Conservation (phyloP, 30 jellyfish, hydroid and myxozoan species). For the Rhopilema esculentum region DNA sequence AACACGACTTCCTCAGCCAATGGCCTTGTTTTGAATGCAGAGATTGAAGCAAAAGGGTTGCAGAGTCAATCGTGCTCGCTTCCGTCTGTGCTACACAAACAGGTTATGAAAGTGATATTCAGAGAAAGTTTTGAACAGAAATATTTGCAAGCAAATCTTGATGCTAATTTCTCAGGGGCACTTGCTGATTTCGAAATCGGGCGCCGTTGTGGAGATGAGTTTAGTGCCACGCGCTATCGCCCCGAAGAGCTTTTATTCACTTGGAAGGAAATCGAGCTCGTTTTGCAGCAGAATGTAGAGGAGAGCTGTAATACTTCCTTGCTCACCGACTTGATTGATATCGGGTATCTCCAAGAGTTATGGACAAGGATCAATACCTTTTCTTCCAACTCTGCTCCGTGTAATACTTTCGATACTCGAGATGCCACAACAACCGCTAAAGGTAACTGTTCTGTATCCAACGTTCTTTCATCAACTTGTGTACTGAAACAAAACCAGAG, state of each 20-base stretch:
- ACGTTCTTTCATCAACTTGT: background rate
- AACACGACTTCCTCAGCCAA: background rate
- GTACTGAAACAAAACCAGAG: background rate
- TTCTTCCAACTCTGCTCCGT: no score
- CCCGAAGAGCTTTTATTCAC: background rate
- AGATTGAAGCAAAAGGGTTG: background rate
- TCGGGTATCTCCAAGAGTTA: background rate
- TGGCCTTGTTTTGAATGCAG: background rate
- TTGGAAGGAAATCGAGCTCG: slow-evolving; percentile 18
- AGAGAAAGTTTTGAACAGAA: slow-evolving; percentile 17
- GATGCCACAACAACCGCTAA: background rate
- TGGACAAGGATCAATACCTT: background rate
- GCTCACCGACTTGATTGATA: slow-evolving; percentile 10
- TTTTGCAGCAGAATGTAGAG: background rate
- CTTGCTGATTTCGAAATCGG: slow-evolving; percentile 19
- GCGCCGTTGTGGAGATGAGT: background rate
- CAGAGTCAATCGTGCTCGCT: background rate
- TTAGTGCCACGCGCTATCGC: background rate
- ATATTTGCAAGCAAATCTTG: background rate
- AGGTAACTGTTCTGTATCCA: background rate
- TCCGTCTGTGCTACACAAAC: background rate
- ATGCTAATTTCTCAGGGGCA: slow-evolving; percentile 20
- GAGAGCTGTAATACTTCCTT: background rate
- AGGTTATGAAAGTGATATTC: background rate
- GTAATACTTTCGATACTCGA: no score